phyloP scores from a whole-genome alignment of 2,113 vertebrate genomes.

The Gavia stellata region DNA sequence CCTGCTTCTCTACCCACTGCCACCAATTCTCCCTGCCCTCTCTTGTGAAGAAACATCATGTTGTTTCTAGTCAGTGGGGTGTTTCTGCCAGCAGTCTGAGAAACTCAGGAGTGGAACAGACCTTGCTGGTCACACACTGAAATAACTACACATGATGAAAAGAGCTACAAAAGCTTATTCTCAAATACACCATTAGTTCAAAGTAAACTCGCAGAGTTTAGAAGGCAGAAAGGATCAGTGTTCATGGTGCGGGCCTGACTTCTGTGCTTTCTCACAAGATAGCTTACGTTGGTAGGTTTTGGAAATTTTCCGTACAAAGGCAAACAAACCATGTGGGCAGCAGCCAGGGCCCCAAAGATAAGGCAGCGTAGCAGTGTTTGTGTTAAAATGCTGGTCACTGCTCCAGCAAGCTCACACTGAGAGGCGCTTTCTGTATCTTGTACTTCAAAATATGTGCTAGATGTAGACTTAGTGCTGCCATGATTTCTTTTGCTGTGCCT shows the following conservation, averaged over 20 bases:
- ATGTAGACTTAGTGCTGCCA: neutral
- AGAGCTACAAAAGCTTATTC: neutral
- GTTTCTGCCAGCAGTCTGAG: neutral
- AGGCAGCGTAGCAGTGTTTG: neutral
- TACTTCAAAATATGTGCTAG: neutral
- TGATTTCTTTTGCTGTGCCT: neutral
- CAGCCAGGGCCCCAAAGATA: neutral
- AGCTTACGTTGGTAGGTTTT: neutral
- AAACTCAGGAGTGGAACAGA: neutral
- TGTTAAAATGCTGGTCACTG: neutral
- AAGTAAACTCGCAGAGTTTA: neutral
- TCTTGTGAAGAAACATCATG: neutral
- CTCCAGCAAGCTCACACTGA: neutral
- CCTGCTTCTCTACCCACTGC: neutral
- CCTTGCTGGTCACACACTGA: neutral
- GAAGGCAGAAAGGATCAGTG: neutral
- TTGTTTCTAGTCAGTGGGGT: neutral
- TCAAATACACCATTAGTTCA: neutral
- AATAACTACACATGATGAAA: neutral
- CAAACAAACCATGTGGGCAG: neutral
- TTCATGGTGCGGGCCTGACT: neutral
- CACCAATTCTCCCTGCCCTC: neutral
- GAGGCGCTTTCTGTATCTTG: neutral
- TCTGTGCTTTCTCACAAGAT: neutral
- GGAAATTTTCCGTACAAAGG: neutral